Percentiles rank a stretch among this genome's conserved stretches.
Evolutionary conservation across 1,140 invertebrate species (phyloP).

Genomic region (Aplysia californica): DNA sequence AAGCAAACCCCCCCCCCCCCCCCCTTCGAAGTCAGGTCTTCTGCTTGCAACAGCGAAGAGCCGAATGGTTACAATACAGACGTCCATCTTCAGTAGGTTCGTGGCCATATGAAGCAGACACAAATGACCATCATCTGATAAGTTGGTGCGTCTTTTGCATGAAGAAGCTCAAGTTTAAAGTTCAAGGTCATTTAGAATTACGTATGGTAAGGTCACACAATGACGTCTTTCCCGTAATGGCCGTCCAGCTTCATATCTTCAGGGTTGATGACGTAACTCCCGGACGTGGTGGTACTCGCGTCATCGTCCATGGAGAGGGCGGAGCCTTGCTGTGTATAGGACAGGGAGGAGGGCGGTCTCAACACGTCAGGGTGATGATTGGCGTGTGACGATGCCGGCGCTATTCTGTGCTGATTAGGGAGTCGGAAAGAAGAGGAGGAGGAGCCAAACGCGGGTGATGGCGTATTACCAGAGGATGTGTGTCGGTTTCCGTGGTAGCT

Average conservation of each 20-base stretch:
- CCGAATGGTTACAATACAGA: no score
- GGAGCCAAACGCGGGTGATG: no score
- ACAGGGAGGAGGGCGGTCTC: conserved; percentile 3
- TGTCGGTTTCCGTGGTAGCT: no score
- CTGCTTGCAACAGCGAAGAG: no score
- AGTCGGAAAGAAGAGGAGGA: background rate
- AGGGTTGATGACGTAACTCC: conserved; percentile 48
- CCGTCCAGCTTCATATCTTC: conserved; percentile 43
- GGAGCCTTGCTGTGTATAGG: conserved; percentile 3
- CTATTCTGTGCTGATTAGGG: background rate
- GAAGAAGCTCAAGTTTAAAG: background rate
- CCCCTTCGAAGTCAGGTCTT: no score
- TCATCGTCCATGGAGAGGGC: conserved; percentile 38
- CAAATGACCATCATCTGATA: background rate
- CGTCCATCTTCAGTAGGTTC: no score
- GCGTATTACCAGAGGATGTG: no score
- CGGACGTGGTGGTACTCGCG: conserved; percentile 49
- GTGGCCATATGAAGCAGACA: background rate
- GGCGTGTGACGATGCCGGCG: background rate
- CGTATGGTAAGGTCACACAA: conserved; percentile 31
- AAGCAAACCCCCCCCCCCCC: no score
- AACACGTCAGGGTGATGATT: background rate
- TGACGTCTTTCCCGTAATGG: conserved; percentile 35
- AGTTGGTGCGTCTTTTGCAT: background rate
- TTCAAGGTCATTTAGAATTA: background rate